Evolutionary conservation across 2,797 vertebrate species (phyloP).

Genomic region (Pagetopsis macropterus): DNA sequence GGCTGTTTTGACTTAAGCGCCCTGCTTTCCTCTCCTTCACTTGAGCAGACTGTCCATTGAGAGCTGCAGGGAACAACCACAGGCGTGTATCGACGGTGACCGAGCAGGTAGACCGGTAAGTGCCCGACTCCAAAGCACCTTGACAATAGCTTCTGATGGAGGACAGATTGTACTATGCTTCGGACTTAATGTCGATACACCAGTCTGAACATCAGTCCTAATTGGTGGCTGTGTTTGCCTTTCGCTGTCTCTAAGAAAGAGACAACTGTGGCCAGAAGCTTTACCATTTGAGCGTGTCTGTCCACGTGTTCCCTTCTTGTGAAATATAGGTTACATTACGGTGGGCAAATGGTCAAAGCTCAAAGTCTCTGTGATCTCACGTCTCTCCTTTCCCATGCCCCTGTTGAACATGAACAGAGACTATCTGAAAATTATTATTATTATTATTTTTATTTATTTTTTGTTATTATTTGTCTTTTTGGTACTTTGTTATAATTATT

Average conservation of each 20-base stretch:
- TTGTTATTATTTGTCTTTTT: too few species aligned
- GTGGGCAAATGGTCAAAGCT: too few species aligned
- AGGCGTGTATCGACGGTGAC: constrained; percentile 41
- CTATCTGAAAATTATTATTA: too few species aligned
- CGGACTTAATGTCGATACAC: constrained; percentile 16
- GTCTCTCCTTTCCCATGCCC: too few species aligned
- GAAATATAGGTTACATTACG: too few species aligned
- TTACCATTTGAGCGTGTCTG: too few species aligned
- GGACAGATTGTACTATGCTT: constrained; percentile 12
- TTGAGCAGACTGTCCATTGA: constrained; percentile 39
- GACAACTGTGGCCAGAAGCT: too few species aligned
- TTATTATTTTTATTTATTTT: too few species aligned
- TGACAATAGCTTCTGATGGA: constrained; percentile 37
- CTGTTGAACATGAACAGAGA: too few species aligned
- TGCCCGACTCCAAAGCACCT: constrained; percentile 42
- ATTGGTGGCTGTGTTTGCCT: constrained; percentile 2
- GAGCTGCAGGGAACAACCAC: constrained; percentile 44
- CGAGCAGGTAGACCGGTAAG: constrained; percentile 40
- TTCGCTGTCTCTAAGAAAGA: neutral
- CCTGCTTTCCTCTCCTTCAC: constrained; percentile 4
- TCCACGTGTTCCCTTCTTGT: too few species aligned
- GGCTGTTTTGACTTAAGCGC: neutral
- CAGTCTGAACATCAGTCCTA: constrained; percentile 1
- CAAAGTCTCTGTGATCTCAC: too few species aligned
- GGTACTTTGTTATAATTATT: too few species aligned